These are phyloP conservation scores for Halichoerus grypus DNA, from an alignment of 2,113 vertebrate genomes.

Conservation along the genomic window DNA sequence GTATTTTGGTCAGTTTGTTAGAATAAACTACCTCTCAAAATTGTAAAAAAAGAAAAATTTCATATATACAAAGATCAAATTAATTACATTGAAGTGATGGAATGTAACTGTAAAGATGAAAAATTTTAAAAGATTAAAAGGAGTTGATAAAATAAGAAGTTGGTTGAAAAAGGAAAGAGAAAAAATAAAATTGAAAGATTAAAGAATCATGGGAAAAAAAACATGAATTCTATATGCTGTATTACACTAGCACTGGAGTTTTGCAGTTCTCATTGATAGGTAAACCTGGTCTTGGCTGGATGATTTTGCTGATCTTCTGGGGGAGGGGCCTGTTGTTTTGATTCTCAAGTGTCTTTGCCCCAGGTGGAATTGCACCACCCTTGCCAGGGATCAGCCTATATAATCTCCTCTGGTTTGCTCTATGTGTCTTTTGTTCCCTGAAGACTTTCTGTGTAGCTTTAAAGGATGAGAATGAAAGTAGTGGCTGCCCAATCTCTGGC, in stretches of 20 bases:
- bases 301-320: not conserved
- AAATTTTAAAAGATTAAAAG: not conserved
- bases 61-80: too few species aligned
- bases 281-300: not conserved
- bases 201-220: not conserved
- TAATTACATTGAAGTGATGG: too few species aligned
- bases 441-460: not conserved
- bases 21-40: not conserved
- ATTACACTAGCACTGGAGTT: not conserved
- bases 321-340: not conserved
- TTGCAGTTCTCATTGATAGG: not conserved
- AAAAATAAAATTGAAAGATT: not conserved
- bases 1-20: not conserved
- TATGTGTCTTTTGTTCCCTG: not conserved
- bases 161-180: not conserved
- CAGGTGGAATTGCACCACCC: too few species aligned
- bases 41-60: not conserved
- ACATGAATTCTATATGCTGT: not conserved
- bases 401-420: not conserved
- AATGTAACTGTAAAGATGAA: not conserved
- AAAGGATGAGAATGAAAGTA: not conserved
- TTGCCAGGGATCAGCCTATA: too few species aligned
- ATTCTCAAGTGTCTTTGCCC: too few species aligned
- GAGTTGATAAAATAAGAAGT: not conserved
- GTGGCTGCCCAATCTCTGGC: not conserved